Evolutionary conservation across 1,140 invertebrate genomes (phyloP).

Genomic region (Whitmania pigra): DNA sequence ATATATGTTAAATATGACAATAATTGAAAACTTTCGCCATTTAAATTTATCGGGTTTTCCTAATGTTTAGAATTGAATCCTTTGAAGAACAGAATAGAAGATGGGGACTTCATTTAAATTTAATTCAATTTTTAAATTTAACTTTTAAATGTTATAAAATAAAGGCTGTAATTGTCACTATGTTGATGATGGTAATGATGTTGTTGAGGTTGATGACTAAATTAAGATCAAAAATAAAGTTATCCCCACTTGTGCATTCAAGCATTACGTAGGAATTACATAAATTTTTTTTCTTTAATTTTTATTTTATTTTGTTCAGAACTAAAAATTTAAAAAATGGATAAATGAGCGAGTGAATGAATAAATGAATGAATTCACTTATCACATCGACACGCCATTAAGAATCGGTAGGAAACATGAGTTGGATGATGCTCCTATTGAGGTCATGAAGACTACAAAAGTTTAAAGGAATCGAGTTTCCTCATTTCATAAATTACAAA

Average conservation of each 20-base stretch:
- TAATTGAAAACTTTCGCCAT: no score
- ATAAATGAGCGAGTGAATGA: background rate
- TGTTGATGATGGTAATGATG: background rate
- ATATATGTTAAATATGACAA: no score
- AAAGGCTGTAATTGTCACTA: background rate
- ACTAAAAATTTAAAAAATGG: background rate
- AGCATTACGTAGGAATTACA: background rate
- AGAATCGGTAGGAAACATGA: background rate
- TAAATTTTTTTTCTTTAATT: background rate
- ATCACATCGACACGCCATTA: background rate
- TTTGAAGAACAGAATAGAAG: no score
- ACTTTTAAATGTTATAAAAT: background rate
- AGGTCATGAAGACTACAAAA: no score
- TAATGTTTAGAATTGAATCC: no score
- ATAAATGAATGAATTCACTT: background rate
- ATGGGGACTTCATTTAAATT: no score
- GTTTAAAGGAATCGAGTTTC: no score
- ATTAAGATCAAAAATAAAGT: background rate
- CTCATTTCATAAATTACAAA: no score
- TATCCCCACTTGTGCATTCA: background rate
- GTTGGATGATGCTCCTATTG: no score
- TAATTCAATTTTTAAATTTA: background rate
- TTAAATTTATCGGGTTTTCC: no score
- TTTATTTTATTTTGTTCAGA: background rate
- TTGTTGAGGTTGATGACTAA: background rate